These are phyloP conservation scores for Papilio protenor DNA, from an alignment of 2,888 invertebrate species.

Conservation along the genomic window DNA sequence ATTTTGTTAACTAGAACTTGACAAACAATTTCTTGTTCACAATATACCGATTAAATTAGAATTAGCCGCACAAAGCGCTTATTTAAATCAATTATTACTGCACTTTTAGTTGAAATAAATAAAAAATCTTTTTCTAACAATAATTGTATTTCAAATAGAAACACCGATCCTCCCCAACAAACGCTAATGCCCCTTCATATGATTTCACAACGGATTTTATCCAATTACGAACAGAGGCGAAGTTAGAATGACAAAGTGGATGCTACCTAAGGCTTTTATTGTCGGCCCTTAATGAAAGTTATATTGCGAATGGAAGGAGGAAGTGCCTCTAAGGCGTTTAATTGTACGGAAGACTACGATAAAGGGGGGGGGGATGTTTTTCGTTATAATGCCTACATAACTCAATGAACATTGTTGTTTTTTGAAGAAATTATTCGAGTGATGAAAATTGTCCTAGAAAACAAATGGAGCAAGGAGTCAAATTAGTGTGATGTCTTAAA, in stretches of 20 bases:
- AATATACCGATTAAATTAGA: no score
- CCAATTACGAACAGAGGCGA: constrained; percentile 46
- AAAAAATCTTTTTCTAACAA: not conserved
- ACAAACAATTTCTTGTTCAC: no score
- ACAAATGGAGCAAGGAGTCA: not conserved
- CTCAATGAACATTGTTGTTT: constrained; percentile 15
- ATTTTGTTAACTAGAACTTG: no score
- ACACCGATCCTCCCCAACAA: not conserved
- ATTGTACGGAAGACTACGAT: constrained; percentile 42
- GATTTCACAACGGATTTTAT: constrained; percentile 46
- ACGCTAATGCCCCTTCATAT: constrained; percentile 29
- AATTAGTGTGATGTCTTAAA: not conserved
- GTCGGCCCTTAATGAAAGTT: constrained; percentile 41
- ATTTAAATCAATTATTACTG: no score
- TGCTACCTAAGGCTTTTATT: constrained; percentile 40
- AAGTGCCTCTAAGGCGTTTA: constrained; percentile 37
- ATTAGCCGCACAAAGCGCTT: no score
- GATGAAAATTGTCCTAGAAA: not conserved
- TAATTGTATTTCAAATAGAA: not conserved
- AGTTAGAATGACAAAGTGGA: constrained; percentile 43
- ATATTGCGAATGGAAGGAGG: constrained; percentile 40
- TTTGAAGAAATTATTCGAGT: constrained; percentile 9
- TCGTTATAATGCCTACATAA: constrained; percentile 11
- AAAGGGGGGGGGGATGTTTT: constrained; percentile 29
- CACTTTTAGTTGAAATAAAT: not conserved